Evolutionary conservation across 2,797 vertebrate genomes (phyloP), one percentile per base, ranked within the genome.

Genomic region (Sphaeramia orbicularis): DNA sequence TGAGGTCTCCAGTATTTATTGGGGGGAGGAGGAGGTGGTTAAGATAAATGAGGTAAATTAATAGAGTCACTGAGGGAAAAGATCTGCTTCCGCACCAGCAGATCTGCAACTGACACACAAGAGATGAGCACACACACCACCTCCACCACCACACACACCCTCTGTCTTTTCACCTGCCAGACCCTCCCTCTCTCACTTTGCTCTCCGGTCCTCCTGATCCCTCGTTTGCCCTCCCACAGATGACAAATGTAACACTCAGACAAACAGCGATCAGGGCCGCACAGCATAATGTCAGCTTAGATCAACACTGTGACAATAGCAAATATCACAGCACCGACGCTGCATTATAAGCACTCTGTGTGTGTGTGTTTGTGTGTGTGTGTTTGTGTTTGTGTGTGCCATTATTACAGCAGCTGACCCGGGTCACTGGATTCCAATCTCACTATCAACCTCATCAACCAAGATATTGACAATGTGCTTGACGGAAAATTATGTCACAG

Each of bases 1-100:
- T 85, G 88, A 92, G 94, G 93, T 95, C 92, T 93, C 89, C 89
- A 93, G 94, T 94, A 93, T 95, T 96, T 94, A 94, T 90, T 89
- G 86, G 83, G 82, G 82, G 89, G 85, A 84, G 88, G 78, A 74
- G 88, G 92, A 41, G 79, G 77, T 81, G 92, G 93, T 95, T 95
- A 96, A 96, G 96, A 96, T 96, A 96, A 96, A 97, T 96, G 95
- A 96, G 96, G 92, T 95, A 96, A 96, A 96, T 97, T 96, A 96
- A 95, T 95, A 95, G 95, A 95, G 94, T 96, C 93, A 94, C 92
- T 95, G 94, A 95, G 95, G 94, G 93, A 93, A 95, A 93, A 93
- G 94, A 94, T 93, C 93, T 89, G 92, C 92, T 93, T 93, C 91
- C 91, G 90, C 92, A 91, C 89, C 86, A 93, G 90, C 90, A 92